Conservation (phyloP, 2,888 invertebrate genomes). For the Standfussiana lucernea region DNA sequence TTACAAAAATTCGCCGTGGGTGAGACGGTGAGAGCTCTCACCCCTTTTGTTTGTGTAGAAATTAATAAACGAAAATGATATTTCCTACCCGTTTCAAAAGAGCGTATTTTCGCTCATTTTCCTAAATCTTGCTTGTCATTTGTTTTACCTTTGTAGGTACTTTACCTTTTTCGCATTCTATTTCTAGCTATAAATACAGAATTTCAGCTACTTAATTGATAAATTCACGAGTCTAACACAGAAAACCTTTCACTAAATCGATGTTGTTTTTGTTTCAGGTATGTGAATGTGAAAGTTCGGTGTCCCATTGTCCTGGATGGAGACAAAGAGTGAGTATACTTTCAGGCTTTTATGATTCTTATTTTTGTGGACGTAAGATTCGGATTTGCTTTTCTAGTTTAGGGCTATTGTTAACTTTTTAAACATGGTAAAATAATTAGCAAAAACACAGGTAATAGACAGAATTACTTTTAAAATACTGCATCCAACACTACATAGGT, state of each 20-base stretch:
- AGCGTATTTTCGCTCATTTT: not conserved
- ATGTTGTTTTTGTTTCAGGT: slow-evolving; percentile 59
- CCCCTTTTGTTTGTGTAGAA: not conserved
- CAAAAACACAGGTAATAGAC: not conserved
- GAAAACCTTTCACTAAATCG: slow-evolving; percentile 44
- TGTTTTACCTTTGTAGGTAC: not conserved
- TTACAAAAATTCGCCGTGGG: not conserved
- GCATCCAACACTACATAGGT: not conserved
- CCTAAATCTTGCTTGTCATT: not conserved
- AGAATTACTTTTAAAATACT: not conserved
- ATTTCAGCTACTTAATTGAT: slow-evolving; percentile 26
- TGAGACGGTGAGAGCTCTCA: not conserved
- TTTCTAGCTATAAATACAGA: not conserved
- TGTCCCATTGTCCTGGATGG: slow-evolving; percentile 19
- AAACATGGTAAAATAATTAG: not conserved
- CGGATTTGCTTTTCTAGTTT: not conserved
- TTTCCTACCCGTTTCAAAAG: not conserved
- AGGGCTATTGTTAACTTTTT: not conserved
- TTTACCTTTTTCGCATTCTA: not conserved
- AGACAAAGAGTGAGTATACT: slow-evolving; percentile 40
- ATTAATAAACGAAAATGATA: not conserved
- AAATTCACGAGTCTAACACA: slow-evolving; percentile 28
- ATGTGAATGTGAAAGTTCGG: slow-evolving; percentile 30
- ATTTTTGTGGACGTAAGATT: not conserved
- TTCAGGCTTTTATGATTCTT: slow-evolving; percentile 15